Evolutionary conservation across 2,113 vertebrate genomes (phyloP).

Genomic region (Crotalus helleri): DNA sequence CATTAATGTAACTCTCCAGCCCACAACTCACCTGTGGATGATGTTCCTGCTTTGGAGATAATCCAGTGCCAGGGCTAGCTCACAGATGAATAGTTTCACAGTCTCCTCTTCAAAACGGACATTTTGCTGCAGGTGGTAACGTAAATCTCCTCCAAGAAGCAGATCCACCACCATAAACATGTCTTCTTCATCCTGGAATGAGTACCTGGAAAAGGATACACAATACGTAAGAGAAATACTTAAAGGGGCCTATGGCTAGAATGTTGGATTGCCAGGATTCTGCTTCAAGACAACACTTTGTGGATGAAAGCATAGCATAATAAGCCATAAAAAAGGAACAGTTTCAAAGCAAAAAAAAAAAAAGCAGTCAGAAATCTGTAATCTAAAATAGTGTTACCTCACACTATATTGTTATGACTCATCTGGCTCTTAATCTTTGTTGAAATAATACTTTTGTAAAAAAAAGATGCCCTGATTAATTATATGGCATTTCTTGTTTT

Average conservation of each 20-base stretch:
- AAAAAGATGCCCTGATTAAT: not conserved
- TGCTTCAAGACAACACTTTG: not conserved
- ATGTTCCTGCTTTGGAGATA: constrained; percentile 87
- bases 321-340: not conserved
- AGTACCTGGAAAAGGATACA: constrained; percentile 79
- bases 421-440: not conserved
- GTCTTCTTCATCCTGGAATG: constrained; percentile 97
- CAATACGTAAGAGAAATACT: not conserved
- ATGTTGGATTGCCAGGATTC: not conserved
- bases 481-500: not conserved
- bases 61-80: constrained; percentile 87
- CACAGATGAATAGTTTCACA: constrained; percentile 90
- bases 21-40: constrained; percentile 87
- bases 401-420: not conserved
- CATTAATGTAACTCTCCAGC: accelerated
- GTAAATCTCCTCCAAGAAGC: constrained; percentile 92
- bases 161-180: constrained; percentile 99
- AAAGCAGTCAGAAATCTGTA: not conserved
- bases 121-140: constrained; percentile 95
- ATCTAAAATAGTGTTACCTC: not conserved
- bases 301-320: not conserved
- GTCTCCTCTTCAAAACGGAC: constrained; percentile 88
- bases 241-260: accelerated
- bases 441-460: not conserved
- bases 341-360: not conserved